Evolutionary conservation across 53 echinoderm and acorn worm species (phyloP).

Genomic region (Echinometra lucunter): DNA sequence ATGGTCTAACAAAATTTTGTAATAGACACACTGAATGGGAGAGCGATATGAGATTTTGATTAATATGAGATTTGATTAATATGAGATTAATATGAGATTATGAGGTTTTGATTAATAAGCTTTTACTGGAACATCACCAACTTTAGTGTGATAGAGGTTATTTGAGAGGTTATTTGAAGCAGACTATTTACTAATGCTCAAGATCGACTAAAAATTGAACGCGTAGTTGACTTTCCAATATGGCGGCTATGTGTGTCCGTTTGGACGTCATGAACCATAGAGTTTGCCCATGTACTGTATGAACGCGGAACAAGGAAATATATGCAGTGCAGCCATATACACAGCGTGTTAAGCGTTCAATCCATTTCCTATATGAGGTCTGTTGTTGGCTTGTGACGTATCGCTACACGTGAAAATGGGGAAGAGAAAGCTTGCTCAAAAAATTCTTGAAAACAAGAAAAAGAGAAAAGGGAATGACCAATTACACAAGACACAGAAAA

Average conservation of each 20-base stretch:
- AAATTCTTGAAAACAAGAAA: constrained; percentile 53
- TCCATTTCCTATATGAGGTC: not conserved
- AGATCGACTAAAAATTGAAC: no score
- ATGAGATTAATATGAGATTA: no score
- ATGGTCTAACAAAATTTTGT: no score
- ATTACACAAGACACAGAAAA: constrained; percentile 4
- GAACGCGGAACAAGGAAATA: not conserved
- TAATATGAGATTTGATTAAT: no score
- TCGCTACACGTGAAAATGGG: not conserved
- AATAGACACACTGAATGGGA: no score
- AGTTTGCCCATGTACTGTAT: not conserved
- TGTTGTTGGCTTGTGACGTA: not conserved
- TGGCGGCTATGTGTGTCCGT: not conserved
- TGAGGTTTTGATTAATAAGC: no score
- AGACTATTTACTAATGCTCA: no score
- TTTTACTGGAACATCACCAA: no score
- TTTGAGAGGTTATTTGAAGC: no score
- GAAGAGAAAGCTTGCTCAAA: constrained; percentile 35
- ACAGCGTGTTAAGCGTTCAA: not conserved
- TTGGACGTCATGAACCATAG: not conserved
- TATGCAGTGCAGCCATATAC: not conserved
- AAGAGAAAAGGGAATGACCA: constrained; percentile 9
- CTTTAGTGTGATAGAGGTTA: no score
- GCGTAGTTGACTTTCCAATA: not conserved
- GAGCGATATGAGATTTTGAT: no score